Evolutionary conservation across 2,888 invertebrate genomes (phyloP), one percentile per base, ranked within the genome.

Genomic region (Cacoxenus indagator): DNA sequence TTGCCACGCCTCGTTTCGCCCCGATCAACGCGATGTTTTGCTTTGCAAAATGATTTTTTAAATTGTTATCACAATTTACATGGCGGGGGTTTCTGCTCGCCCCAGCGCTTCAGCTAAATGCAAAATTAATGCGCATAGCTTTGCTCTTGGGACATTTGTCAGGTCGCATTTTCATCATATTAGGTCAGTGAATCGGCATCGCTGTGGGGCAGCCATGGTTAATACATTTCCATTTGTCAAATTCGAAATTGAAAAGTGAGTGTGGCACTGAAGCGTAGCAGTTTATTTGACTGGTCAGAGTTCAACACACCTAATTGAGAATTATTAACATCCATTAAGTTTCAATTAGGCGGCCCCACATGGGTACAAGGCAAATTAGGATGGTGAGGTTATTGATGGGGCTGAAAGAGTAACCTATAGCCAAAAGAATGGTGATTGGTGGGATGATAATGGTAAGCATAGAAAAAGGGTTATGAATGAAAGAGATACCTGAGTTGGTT

Each of bases 21-120:
- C 5, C 14, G 14, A 26, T 14, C 55, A 1, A 5, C 9, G 11
- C 1, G 4, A 24, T 24, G 9, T 6, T 55, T 26, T 6, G 24
- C 8, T 27, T 55, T 55, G 55, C 55, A 26, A 27, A 26, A 55
- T 55, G 24, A 55, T 55, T 55, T 55, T 55, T 55, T n/a, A 26
- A 55, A 55, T n/a, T 27, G 55, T 55, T 55, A 27, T 55, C 55
- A 55, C 26, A 55, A 55, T 55, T 55, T 55, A 26, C 14, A 55
- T 26, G 55, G 26, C 17, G 9, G 27, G 6, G 8, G 4, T 26
- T 26, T 55, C n/a, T 55, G 9, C 17, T 55, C 2, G 9, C n/a
- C 0, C 27, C 14, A 11, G 8, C 14, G 37, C 37, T n/a, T n/a
- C 37, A 37, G 3, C n/a, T 55, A 55, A 55, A 55, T 55, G 55